These are phyloP conservation scores for Laticauda laticaudata DNA, from an alignment of 2,113 vertebrate genomes.

Conservation along the genomic window DNA sequence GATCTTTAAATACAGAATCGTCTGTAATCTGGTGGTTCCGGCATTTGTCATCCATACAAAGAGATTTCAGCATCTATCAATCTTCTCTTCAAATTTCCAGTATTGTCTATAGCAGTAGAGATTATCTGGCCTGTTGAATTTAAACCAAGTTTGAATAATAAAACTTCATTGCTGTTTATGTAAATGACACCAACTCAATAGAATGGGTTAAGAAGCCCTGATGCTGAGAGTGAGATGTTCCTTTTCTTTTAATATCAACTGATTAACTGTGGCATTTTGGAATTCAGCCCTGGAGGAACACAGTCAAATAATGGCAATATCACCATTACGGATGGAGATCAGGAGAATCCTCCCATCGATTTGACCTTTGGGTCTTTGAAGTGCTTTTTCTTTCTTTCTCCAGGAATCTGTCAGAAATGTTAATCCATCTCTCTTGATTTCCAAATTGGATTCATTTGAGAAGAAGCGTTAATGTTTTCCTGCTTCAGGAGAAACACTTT, in stretches of 20 bases:
- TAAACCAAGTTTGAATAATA: neutral
- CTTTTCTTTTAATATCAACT: conserved; percentile 13
- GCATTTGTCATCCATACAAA: neutral
- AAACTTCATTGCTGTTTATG: neutral
- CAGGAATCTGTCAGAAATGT: conserved; percentile 2
- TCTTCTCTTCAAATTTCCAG: neutral
- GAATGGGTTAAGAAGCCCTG: conserved; percentile 16
- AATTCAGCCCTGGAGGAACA: conserved; percentile 23
- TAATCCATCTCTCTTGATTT: conserved; percentile 16
- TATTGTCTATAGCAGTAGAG: neutral
- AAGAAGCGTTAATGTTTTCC: neutral
- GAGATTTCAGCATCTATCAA: neutral
- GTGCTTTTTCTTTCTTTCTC: conserved; percentile 22
- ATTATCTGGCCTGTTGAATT: neutral
- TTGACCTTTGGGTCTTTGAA: conserved; percentile 37
- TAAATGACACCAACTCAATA: conserved; percentile 29
- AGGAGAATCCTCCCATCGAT: conserved; percentile 24
- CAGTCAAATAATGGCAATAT: neutral
- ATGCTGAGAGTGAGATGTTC: neutral
- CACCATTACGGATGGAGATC: conserved; percentile 24
- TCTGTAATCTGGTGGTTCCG: neutral
- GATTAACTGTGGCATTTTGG: conserved; percentile 33
- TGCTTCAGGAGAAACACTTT: neutral
- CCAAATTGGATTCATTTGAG: neutral
- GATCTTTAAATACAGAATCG: neutral